These are phyloP conservation scores for Selenia dentaria DNA, from an alignment of 2,888 invertebrate species.

Conservation along the genomic window DNA sequence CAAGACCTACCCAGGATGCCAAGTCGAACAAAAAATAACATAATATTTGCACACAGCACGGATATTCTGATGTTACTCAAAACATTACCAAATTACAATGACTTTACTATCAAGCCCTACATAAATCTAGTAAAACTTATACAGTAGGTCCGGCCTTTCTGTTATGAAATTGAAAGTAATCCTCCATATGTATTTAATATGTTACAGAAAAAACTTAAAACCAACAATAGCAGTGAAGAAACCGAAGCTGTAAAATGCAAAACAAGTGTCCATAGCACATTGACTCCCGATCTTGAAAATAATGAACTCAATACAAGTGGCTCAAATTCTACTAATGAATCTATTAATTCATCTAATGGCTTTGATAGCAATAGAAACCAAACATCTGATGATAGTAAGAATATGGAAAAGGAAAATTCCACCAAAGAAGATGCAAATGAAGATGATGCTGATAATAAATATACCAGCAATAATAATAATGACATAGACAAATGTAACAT, in stretches of 20 bases:
- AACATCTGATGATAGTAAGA: not conserved
- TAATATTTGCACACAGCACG: no score
- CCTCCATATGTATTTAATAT: not conserved
- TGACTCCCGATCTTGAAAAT: not conserved
- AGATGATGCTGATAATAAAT: conserved; percentile 20
- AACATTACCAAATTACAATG: no score
- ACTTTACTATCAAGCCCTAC: no score
- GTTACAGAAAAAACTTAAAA: conserved; percentile 57
- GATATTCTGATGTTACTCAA: no score
- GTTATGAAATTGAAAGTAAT: no score
- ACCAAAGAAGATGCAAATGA: conserved; percentile 5
- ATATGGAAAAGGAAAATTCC: not conserved
- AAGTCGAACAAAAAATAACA: no score
- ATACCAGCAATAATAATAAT: conserved; percentile 30
- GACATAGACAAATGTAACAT: conserved; percentile 71
- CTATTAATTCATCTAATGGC: not conserved
- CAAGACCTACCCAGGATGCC: no score
- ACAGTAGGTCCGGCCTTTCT: no score
- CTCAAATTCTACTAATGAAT: not conserved
- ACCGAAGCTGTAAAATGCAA: not conserved
- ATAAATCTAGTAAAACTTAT: no score
- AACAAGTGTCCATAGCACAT: conserved; percentile 1
- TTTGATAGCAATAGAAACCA: not conserved
- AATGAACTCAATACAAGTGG: not conserved
- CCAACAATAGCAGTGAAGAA: conserved; percentile 12